Evolutionary conservation across 2,113 vertebrate genomes (phyloP).

Genomic region (Anhinga anhinga): DNA sequence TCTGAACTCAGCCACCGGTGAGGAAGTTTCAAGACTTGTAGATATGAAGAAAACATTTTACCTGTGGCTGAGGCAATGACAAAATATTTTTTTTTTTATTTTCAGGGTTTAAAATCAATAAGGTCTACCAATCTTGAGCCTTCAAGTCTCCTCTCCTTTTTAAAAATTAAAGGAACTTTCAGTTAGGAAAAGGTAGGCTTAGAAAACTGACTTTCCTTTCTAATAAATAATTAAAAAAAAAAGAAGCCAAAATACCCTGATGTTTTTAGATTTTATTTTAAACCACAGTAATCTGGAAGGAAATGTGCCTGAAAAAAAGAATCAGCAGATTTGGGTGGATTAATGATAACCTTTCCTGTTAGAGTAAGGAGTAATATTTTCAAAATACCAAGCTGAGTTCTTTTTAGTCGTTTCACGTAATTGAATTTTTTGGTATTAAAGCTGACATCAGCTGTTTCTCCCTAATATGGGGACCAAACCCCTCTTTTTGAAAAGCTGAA

Average conservation of each 20-base stretch:
- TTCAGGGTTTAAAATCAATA: constrained; percentile 3
- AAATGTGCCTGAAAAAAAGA: not conserved
- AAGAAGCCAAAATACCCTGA: not conserved
- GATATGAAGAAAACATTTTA: not conserved
- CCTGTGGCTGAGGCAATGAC: not conserved
- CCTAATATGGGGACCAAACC: not conserved
- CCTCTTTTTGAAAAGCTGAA: not conserved
- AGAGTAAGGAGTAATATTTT: not conserved
- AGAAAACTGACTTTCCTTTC: not conserved
- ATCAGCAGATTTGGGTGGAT: not conserved
- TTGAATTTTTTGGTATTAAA: not conserved
- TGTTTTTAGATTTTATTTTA: not conserved
- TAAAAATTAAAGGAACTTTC: constrained; percentile 37
- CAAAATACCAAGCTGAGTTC: not conserved
- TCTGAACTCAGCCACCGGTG: not conserved
- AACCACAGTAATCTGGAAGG: not conserved
- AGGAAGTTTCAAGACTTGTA: not conserved
- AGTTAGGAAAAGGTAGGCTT: not conserved
- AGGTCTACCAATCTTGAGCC: not conserved
- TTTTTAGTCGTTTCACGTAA: not conserved
- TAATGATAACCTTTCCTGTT: not conserved
- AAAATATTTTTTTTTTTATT: not conserved
- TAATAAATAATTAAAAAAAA: not conserved
- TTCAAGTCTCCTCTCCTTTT: not conserved
- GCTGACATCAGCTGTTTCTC: not conserved